Base-by-base conservation (phyloP, 2,113 vertebrate genomes). In the Pteropus alecto region DNA sequence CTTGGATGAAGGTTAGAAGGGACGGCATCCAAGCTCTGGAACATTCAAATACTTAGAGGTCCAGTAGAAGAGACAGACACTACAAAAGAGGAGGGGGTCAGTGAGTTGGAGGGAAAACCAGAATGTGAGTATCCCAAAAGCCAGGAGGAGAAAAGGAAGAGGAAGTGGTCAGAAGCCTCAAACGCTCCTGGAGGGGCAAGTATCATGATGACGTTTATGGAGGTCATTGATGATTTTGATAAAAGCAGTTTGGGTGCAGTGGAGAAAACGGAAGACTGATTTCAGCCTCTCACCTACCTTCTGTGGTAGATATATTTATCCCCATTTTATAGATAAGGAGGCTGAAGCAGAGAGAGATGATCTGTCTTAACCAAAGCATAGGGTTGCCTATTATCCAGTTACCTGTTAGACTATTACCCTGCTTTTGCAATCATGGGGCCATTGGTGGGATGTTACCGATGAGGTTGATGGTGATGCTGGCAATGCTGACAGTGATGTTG, bases 251-350 rank as follows among this genome's bases (percentile, higher is more conserved):
- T 28, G 11, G 1, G 63, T 2, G 26, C 3, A 14, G 14, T 2
- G 33, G n/a, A 81, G 77, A 54, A 91, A 85, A 16, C 28, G n/a
- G 18, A 26, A 30, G 33, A 7, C 46, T 12, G 28, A 28, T 51
- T 74, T 95, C 77, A 26, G 21, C 24, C 28, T 30, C n/a, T 94
- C 43, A 21, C n/a, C 54, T 18, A 13, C 16, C 12, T 38, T 82
- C 73, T 16, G 74, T 26, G 26, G 35, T 61, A 84, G 35, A 46
- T 11, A 15, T 3, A 6, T 5, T 46, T 21, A n/a, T 8, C 48
- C n/a, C 22, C 71, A 73, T 24, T 58, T 76, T 24, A 68, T 10
- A 85, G 63, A 87, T 46, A 81, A 95, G 46, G 61, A 91, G 73
- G 51, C 76, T 56, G 35, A 87, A 63, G 38, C 41, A 12, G 24